Evolutionary conservation across 2,888 invertebrate genomes (phyloP).

Genomic region (Heliconius sara): DNA sequence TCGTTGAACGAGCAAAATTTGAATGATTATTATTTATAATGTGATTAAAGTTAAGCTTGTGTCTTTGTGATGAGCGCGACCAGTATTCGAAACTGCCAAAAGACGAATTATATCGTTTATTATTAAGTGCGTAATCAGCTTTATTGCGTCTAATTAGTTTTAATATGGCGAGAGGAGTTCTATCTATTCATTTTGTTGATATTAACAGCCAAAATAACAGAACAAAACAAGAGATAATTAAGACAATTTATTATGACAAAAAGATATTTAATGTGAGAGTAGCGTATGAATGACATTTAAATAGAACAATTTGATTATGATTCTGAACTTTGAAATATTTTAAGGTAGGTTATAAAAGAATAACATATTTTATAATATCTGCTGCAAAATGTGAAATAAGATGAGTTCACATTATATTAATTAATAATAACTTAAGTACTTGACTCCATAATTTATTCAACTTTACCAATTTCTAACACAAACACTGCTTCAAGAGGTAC

Average conservation of each 20-base stretch:
- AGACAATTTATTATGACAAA: neutral
- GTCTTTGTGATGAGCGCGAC: constrained; percentile 75
- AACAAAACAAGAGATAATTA: constrained; percentile 12
- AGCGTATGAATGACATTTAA: neutral
- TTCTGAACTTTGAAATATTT: neutral
- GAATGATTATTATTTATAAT: constrained; percentile 25
- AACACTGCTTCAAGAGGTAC: constrained; percentile 72
- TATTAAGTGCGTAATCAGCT: constrained; percentile 65
- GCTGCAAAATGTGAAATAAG: neutral
- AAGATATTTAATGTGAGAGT: neutral
- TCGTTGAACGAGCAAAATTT: constrained; percentile 28
- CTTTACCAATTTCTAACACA: constrained; percentile 19
- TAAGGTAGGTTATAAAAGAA: neutral
- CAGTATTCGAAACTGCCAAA: constrained; percentile 81
- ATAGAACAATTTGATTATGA: neutral
- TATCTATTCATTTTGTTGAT: neutral
- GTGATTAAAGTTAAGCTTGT: constrained; percentile 60
- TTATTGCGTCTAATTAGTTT: constrained; percentile 41
- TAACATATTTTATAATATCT: neutral
- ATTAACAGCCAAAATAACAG: neutral
- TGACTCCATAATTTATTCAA: neutral
- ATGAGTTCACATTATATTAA: neutral
- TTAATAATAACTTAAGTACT: neutral
- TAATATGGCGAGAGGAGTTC: constrained; percentile 26
- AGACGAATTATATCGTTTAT: constrained; percentile 59